Percentiles rank a stretch among this genome's conserved stretches.
Evolutionary conservation across 2,797 vertebrate species (phyloP).

Genomic region (Scolopax bukidnonensis): DNA sequence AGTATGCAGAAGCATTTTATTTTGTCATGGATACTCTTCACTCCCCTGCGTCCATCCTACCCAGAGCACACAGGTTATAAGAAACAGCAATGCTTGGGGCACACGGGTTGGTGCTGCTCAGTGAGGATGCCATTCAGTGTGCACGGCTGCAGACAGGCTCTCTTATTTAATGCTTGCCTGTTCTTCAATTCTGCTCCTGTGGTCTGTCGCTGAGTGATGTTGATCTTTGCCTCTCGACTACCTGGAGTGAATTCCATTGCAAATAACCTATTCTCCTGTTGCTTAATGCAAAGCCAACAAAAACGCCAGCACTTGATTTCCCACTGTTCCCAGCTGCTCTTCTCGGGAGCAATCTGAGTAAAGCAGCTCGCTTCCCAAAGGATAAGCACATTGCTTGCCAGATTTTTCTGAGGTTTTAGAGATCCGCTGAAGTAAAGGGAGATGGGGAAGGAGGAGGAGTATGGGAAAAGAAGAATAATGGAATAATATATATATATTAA

Average conservation of each 20-base stretch:
- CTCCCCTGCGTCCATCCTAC: background rate
- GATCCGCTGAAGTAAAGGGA: background rate
- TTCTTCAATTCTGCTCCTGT: background rate
- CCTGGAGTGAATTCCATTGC: background rate
- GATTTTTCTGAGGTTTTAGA: background rate
- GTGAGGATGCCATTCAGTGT: background rate
- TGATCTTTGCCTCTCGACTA: background rate
- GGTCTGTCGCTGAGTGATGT: background rate
- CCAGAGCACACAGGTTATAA: background rate
- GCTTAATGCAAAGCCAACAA: constrained; percentile 1
- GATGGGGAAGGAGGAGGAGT: background rate
- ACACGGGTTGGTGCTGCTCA: background rate
- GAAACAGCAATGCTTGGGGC: background rate
- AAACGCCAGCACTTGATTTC: background rate
- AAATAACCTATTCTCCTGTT: background rate
- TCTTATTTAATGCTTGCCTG: background rate
- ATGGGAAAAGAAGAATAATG: background rate
- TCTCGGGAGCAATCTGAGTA: background rate
- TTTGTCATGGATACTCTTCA: background rate
- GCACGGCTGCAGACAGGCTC: background rate
- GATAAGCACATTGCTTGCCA: background rate
- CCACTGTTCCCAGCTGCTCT: background rate
- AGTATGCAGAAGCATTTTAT: background rate
- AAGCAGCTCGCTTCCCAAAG: background rate
- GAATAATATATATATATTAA: background rate